Evolutionary conservation across 2,113 vertebrate genomes (phyloP), one percentile per base, ranked within the genome.

Genomic region (Myrmophylax atrothorax): DNA sequence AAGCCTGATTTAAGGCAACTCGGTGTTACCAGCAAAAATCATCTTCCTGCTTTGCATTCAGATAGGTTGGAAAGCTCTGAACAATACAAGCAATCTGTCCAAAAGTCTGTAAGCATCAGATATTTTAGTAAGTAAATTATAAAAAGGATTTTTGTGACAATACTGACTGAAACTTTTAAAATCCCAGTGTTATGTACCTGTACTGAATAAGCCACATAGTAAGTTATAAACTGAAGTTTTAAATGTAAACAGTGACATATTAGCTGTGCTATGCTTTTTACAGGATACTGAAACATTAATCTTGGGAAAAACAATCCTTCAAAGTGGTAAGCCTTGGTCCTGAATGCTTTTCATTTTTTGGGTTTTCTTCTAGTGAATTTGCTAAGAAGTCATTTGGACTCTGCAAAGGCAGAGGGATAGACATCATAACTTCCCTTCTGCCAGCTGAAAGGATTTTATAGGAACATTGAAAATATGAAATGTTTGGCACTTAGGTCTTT

Each of bases 381-480:
- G 18, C 56, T 91, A 44, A 78, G 29, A 87, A 79, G 46, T 83
- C 70, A 62, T 19, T 24, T 92, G 84, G 66, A n/a, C 53, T 19
- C 49, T 77, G 59, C 33, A 55, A 78, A 75, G 68, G 56, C 79
- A 64, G 47, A 78, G n/a, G 60, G 40, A 72, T 31, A 73, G 74
- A 64, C 42, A 56, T 64, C 0, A 1, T 38, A 31, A 90, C 90
- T 80, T 86, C 55, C 33, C 38, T 88, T 94, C 73, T 92, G 60
- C 25, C 72, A 81, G 26, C 29, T 92, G 66, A 70, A 91, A 92
- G 72, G 28, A 86, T 93, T 96, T 91, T 85, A 92, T 58, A 46
- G 64, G 85, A 44, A 87, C 68, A 49, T 1, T 49, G 76, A 49
- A 92, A 91, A 85, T 91, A 91, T 62, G 72, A 96, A 94, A 79